Conservation (phyloP, 64 coral and sea anemone species). For the Montipora foliosa region DNA sequence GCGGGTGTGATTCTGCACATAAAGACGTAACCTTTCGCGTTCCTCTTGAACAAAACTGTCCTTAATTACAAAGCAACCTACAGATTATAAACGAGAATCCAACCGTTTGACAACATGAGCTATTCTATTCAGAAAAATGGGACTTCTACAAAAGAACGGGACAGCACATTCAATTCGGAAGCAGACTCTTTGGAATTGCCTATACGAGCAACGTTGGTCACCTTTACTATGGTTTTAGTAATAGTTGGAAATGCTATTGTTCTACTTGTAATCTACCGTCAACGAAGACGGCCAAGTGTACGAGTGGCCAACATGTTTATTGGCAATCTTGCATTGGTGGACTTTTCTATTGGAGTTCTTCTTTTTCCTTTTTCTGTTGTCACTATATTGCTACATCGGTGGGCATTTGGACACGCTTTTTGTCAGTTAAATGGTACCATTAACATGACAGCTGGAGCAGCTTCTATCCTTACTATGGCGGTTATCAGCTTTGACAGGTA, state of each 20-base stretch:
- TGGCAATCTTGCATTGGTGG: constrained; percentile 87
- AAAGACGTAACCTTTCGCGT: background rate
- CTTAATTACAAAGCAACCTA: background rate
- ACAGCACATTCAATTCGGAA: background rate
- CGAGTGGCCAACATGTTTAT: constrained; percentile 93
- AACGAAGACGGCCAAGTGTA: constrained; percentile 68
- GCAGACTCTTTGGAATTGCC: background rate
- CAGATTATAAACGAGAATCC: background rate
- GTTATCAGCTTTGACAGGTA: constrained; percentile 96
- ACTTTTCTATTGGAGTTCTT: constrained; percentile 73
- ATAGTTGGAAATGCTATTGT: constrained; percentile 76
- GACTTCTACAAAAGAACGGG: background rate
- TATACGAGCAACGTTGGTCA: background rate
- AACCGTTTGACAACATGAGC: background rate
- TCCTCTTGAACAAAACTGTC: background rate
- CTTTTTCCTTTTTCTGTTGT: constrained; percentile 85
- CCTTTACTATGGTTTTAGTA: constrained; percentile 37
- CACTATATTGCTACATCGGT: constrained; percentile 25
- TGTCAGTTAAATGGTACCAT: constrained; percentile 93
- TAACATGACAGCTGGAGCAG: constrained; percentile 85
- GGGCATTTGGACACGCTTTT: constrained; percentile 53
- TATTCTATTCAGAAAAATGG: background rate
- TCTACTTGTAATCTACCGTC: constrained; percentile 81
- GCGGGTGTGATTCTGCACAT: background rate
- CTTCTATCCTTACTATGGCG: constrained; percentile 92